Conservation (phyloP, 2,113 vertebrate species). For the Passer montanus region DNA sequence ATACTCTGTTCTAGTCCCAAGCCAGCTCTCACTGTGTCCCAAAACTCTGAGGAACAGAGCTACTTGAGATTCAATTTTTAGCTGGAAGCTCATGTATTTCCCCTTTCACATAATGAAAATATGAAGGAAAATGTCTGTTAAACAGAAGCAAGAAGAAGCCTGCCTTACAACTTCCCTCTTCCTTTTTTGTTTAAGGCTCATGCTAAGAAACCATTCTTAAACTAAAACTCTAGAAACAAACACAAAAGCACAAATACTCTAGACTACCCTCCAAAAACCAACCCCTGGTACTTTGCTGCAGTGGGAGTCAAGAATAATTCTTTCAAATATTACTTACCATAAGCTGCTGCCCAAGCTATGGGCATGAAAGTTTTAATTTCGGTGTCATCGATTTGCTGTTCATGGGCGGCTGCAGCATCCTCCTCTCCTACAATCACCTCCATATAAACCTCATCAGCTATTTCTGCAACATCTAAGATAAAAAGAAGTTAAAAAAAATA, state of each 20-base stretch:
- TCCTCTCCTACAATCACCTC: constrained; percentile 93
- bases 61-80: constrained; percentile 25
- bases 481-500: constrained; percentile 38
- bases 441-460: constrained; percentile 94
- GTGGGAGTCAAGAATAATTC: background rate
- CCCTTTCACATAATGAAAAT: constrained; percentile 10
- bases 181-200: constrained; percentile 8
- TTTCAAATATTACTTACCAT: constrained; percentile 77
- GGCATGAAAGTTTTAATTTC: constrained; percentile 93
- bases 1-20: background rate
- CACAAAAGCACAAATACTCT: background rate
- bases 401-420: constrained; percentile 83
- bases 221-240: background rate
- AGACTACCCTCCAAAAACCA: background rate
- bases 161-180: constrained; percentile 27
- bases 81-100: constrained; percentile 9
- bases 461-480: constrained; percentile 86
- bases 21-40: background rate
- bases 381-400: constrained; percentile 84
- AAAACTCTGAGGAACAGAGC: constrained; percentile 24
- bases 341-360: constrained; percentile 91
- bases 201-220: background rate
- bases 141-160: background rate
- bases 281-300: background rate
- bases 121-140: constrained; percentile 40